Evolutionary conservation across 2,888 invertebrate species (phyloP).

Genomic region (Timema podura): DNA sequence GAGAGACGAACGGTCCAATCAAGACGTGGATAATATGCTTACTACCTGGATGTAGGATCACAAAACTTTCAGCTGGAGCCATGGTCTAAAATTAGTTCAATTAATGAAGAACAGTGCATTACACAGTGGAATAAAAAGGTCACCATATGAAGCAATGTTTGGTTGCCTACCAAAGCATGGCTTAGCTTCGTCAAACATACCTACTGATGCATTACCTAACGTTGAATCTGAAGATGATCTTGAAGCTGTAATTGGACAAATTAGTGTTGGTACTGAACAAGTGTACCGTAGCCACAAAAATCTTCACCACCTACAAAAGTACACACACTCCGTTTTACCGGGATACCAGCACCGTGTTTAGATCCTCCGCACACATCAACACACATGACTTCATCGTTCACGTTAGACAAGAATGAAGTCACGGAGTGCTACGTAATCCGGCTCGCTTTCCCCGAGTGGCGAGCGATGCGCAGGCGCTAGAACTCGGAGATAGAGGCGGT

Average conservation of each 20-base stretch:
- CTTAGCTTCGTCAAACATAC: slow-evolving; percentile 2
- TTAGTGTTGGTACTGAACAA: not conserved
- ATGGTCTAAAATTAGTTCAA: slow-evolving; percentile 2
- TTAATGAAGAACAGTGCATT: slow-evolving; percentile 8
- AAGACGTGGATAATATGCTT: slow-evolving; percentile 9
- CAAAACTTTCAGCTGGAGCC: not conserved
- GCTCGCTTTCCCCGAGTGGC: too few relatives aligned
- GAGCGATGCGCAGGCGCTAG: too few relatives aligned
- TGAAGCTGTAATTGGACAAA: not conserved
- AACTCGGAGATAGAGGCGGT: too few relatives aligned
- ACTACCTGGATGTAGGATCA: not conserved
- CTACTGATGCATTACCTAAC: not conserved
- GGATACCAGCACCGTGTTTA: too few relatives aligned
- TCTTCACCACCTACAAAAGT: too few relatives aligned
- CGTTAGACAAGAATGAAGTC: too few relatives aligned
- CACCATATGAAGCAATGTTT: slow-evolving; percentile 10
- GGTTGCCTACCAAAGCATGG: slow-evolving; percentile 1
- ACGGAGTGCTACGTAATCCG: too few relatives aligned
- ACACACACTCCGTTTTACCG: too few relatives aligned
- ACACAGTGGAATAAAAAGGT: not conserved
- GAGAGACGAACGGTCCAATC: not conserved
- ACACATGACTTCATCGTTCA: too few relatives aligned
- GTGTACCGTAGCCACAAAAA: too few relatives aligned
- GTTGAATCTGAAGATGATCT: not conserved
- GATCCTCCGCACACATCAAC: too few relatives aligned